Evolutionary conservation across 2,797 vertebrate genomes (phyloP).

Genomic region (Acestrorhynchus altus): DNA sequence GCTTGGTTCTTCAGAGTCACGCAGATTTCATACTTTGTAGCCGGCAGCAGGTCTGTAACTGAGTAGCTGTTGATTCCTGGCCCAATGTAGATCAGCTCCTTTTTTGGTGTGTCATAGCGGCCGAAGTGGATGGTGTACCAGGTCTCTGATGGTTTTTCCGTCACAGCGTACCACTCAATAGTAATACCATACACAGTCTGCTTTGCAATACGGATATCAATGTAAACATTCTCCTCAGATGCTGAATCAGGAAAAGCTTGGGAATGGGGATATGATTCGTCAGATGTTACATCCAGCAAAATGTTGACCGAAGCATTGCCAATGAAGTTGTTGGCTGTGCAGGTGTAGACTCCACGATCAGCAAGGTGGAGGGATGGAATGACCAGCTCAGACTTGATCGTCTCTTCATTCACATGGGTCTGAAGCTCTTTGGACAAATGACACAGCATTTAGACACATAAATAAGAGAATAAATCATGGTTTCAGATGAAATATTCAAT

Average conservation of each 20-base stretch:
- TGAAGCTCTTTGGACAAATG: slow-evolving; percentile 75
- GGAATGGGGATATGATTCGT: slow-evolving; percentile 45
- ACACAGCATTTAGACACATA: not conserved
- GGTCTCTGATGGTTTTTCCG: slow-evolving; percentile 77
- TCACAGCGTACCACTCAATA: slow-evolving; percentile 84
- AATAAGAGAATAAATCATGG: too few relatives aligned
- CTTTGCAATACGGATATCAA: slow-evolving; percentile 87
- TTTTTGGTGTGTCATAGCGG: slow-evolving; percentile 70
- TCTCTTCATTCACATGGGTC: slow-evolving; percentile 79
- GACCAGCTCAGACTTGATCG: slow-evolving; percentile 79
- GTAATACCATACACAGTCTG: slow-evolving; percentile 87
- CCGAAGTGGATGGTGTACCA: slow-evolving; percentile 90
- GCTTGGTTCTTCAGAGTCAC: slow-evolving; percentile 82
- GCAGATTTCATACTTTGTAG: slow-evolving; percentile 91
- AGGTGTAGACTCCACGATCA: slow-evolving; percentile 86
- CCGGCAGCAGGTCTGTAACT: slow-evolving; percentile 83
- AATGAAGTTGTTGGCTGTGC: slow-evolving; percentile 85
- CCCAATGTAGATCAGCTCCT: slow-evolving; percentile 85
- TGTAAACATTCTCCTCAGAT: slow-evolving; percentile 74
- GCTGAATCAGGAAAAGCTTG: slow-evolving; percentile 46
- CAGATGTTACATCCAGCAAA: slow-evolving; percentile 68
- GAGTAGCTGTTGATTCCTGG: slow-evolving; percentile 88
- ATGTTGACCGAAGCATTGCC: slow-evolving; percentile 80
- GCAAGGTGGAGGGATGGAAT: slow-evolving; percentile 77
- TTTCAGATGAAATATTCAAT: too few relatives aligned